Conservation (phyloP, 2,797 vertebrate genomes). For the Galaxias olidus region DNA sequence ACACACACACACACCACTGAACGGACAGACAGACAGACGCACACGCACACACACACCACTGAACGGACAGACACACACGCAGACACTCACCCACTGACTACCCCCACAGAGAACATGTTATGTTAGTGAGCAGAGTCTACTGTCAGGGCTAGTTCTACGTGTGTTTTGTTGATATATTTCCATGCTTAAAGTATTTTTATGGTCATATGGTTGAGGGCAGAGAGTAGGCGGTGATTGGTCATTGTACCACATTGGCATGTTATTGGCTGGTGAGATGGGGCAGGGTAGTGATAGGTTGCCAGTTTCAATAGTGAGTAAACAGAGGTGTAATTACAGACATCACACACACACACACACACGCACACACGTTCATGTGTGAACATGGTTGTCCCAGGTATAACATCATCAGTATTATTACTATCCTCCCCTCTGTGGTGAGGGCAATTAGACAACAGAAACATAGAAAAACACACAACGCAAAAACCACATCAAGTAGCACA, state of each 20-base stretch:
- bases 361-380: slow-evolving; percentile 36
- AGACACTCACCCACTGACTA: slow-evolving; percentile 22
- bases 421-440: slow-evolving; percentile 15
- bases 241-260: slow-evolving; percentile 8
- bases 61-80: slow-evolving; percentile 20
- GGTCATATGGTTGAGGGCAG: no score
- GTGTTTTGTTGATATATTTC: slow-evolving; percentile 66
- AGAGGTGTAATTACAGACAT: slow-evolving; percentile 53
- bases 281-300: slow-evolving; percentile 57
- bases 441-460: slow-evolving; percentile 70
- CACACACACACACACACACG: slow-evolving; percentile 43
- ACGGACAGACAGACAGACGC: slow-evolving; percentile 23
- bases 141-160: slow-evolving; percentile 19
- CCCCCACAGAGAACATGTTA: no score
- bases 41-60: slow-evolving; percentile 13
- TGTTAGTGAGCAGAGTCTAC: background rate
- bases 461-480: slow-evolving; percentile 66
- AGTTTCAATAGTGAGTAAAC: slow-evolving; percentile 71
- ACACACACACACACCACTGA: slow-evolving; percentile 31
- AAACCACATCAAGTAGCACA: slow-evolving; percentile 75
- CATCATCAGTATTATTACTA: no score
- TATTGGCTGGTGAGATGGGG: slow-evolving; percentile 15
- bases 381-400: slow-evolving; percentile 53
- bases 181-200: slow-evolving; percentile 31
- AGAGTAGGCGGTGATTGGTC: background rate